These are phyloP conservation scores for Pseudorasbora parva DNA, from an alignment of 2,113 vertebrate genomes.

Conservation along the genomic window DNA sequence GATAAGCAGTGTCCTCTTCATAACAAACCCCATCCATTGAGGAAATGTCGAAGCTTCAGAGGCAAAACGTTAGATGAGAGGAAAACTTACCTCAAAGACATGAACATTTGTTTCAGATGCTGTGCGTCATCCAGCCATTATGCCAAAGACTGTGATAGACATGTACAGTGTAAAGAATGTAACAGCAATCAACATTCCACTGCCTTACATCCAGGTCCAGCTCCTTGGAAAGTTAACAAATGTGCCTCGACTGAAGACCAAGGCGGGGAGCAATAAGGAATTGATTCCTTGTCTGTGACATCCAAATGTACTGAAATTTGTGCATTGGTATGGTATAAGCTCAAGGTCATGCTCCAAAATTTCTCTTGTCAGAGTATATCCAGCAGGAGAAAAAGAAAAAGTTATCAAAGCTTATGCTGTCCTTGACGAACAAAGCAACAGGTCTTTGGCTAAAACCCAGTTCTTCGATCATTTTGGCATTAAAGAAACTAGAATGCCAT, in stretches of 20 bases:
- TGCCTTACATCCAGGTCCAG: constrained; percentile 34
- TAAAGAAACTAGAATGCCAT: constrained; percentile 19
- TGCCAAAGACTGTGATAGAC: constrained; percentile 23
- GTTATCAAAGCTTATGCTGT: neutral
- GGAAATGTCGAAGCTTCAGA: neutral
- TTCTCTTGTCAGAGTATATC: neutral
- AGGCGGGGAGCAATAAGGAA: neutral
- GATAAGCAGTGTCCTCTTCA: neutral
- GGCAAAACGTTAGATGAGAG: neutral
- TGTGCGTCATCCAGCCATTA: neutral
- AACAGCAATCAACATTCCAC: constrained; percentile 22
- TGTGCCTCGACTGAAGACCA: neutral
- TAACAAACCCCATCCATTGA: constrained; percentile 27
- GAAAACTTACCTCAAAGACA: constrained; percentile 3
- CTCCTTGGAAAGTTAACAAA: neutral
- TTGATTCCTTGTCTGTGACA: neutral
- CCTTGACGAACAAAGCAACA: neutral
- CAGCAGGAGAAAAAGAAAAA: neutral
- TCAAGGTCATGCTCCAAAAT: constrained; percentile 7
- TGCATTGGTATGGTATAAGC: neutral
- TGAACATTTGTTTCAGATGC: constrained; percentile 22
- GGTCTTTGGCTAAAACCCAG: neutral
- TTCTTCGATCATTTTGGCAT: neutral
- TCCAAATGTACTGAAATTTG: constrained; percentile 41
- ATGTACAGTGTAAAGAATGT: constrained; percentile 28